These are phyloP conservation scores for Poecile montanus DNA, from an alignment of 2,797 vertebrate species.

Conservation along the genomic window DNA sequence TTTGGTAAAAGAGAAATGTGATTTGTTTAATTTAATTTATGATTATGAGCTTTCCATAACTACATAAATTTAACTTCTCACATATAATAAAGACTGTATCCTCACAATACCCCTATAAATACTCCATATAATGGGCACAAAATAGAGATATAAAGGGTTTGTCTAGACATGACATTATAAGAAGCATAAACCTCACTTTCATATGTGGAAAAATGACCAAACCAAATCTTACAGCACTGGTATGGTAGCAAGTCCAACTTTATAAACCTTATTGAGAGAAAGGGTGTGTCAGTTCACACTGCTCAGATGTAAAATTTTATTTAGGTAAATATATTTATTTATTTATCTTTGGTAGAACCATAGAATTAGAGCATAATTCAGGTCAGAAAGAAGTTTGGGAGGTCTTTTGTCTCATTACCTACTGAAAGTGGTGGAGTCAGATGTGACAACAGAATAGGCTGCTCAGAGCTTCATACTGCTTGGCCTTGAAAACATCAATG, in stretches of 20 bases:
- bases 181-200: neutral
- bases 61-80: neutral
- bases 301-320: neutral
- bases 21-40: neutral
- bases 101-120: neutral
- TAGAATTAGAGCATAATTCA: neutral
- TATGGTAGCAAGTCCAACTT: neutral
- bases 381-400: neutral
- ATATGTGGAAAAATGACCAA: neutral
- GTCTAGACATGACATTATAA: neutral
- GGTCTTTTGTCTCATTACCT: neutral
- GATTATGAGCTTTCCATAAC: neutral
- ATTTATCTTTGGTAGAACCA: neutral
- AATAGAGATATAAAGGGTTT: neutral
- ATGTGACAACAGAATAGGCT: neutral
- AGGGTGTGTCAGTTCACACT: neutral
- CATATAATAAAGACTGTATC: neutral
- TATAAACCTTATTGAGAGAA: neutral
- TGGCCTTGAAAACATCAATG: neutral
- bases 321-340: too few species aligned
- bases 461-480: neutral
- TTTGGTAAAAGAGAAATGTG: neutral
- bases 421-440: neutral
- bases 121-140: neutral
- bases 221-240: neutral